A percentile compares a stretch with the other conserved stretches of the same genome.
Conservation (phyloP, 2,888 invertebrate genomes). For the Artemia sinica region DNA sequence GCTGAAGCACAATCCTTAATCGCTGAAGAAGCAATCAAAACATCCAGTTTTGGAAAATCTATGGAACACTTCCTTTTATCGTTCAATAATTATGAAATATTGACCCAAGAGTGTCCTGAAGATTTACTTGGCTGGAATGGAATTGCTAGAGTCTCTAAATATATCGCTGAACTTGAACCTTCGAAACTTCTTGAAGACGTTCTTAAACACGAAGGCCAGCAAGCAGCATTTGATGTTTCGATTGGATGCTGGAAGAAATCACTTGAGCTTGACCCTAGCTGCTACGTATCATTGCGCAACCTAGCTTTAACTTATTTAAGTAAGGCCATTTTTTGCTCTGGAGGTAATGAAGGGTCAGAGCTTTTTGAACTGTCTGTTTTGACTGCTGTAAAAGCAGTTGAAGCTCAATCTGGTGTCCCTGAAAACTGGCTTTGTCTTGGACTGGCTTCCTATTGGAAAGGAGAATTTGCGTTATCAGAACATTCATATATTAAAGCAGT, state of each 20-base stretch:
- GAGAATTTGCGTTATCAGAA: too few relatives aligned
- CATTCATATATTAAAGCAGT: too few relatives aligned
- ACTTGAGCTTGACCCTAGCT: not conserved
- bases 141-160: not conserved
- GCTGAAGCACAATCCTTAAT: conserved; percentile 1
- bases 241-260: not conserved
- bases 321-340: not conserved
- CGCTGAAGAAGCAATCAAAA: not conserved
- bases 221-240: not conserved
- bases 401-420: too few relatives aligned
- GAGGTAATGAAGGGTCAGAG: too few relatives aligned
- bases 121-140: too few relatives aligned
- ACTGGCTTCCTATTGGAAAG: too few relatives aligned
- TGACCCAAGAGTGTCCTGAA: too few relatives aligned
- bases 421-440: too few relatives aligned
- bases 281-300: not conserved
- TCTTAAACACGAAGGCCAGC: not conserved
- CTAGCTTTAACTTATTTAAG: not conserved
- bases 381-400: too few relatives aligned
- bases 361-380: too few relatives aligned
- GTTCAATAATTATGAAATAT: too few relatives aligned
- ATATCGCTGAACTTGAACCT: not conserved
- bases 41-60: not conserved
- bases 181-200: not conserved
- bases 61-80: too few relatives aligned